Percentiles rank a stretch among this genome's conserved stretches.
These are phyloP conservation scores for Drosophila recens DNA, from an alignment of 2,888 invertebrate species.

Conservation along the genomic window DNA sequence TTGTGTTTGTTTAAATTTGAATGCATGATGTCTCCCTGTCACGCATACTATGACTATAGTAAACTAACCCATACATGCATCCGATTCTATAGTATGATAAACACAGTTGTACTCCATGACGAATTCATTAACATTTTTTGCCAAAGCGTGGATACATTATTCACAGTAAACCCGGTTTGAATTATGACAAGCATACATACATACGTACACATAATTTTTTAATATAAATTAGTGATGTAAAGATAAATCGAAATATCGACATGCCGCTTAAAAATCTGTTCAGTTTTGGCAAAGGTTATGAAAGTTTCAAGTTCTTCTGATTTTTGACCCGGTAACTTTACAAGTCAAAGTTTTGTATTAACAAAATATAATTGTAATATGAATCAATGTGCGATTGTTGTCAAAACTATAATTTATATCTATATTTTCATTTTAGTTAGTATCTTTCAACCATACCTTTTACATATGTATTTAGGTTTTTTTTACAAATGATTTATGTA, in stretches of 20 bases:
- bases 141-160: conserved; percentile 15
- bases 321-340: no score
- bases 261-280: no score
- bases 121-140: conserved; percentile 53
- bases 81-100: background rate
- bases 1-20: conserved; percentile 25
- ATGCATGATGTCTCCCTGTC: conserved; percentile 30
- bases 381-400: no score
- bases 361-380: no score
- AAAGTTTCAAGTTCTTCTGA: no score
- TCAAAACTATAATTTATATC: no score
- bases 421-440: background rate
- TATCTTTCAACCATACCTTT: background rate
- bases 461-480: background rate
- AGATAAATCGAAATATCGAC: no score
- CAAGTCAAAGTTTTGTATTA: no score
- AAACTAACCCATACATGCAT: background rate
- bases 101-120: conserved; percentile 19
- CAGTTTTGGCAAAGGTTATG: no score
- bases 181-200: background rate
- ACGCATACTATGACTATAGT: conserved; percentile 31
- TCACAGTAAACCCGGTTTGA: conserved; percentile 1
- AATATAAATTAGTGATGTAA: background rate
- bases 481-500: conserved; percentile 4
- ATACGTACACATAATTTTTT: no score